These are phyloP conservation scores for Diploptera punctata DNA, from an alignment of 2,888 invertebrate genomes.

Conservation along the genomic window DNA sequence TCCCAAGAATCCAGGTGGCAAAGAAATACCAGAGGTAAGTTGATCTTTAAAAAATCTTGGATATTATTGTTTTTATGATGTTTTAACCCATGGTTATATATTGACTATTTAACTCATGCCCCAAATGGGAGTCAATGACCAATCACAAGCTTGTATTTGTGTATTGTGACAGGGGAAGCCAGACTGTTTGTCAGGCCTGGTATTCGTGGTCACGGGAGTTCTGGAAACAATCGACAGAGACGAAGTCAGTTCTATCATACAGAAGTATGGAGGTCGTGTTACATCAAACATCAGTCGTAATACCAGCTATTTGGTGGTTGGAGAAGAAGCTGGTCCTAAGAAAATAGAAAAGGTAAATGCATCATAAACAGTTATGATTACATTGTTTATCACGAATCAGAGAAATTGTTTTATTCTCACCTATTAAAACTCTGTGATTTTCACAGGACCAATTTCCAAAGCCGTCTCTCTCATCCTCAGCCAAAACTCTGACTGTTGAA, in stretches of 20 bases:
- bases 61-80: constrained; percentile 10
- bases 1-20: constrained; percentile 82
- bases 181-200: constrained; percentile 72
- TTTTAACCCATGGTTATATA: neutral
- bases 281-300: constrained; percentile 77
- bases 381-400: neutral
- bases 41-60: constrained; percentile 20
- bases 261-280: constrained; percentile 80
- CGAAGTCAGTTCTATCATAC: constrained; percentile 75
- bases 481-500: too few species aligned
- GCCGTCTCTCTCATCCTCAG: too few species aligned
- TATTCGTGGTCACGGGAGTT: constrained; percentile 84
- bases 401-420: constrained; percentile 25
- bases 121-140: too few species aligned
- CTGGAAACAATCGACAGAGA: constrained; percentile 87
- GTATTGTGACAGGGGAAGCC: constrained; percentile 72
- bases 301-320: constrained; percentile 82
- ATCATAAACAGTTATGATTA: too few species aligned
- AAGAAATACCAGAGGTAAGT: constrained; percentile 79
- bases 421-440: too few species aligned
- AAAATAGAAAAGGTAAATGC: constrained; percentile 79
- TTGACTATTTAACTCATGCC: too few species aligned
- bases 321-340: constrained; percentile 85
- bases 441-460: too few species aligned
- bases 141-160: too few species aligned